Evolutionary conservation across 1,140 invertebrate genomes (phyloP).

Genomic region (Tribolium madens): DNA sequence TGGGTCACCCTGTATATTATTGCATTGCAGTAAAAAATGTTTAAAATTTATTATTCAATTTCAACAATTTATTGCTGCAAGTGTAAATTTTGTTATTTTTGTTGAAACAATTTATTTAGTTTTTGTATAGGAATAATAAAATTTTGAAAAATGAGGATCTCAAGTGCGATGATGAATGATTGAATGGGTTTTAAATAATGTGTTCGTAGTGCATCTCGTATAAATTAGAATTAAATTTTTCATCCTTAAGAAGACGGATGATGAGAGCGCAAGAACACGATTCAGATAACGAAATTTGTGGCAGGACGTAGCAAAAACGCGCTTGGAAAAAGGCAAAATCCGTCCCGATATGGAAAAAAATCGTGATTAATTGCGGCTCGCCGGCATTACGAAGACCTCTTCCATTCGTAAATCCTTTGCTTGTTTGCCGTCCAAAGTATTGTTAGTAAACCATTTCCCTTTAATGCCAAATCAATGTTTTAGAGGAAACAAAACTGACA

Average conservation of each 20-base stretch:
- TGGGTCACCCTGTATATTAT: no score
- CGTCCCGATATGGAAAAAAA: slow-evolving; percentile 17
- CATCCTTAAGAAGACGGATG: background rate
- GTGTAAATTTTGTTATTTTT: no score
- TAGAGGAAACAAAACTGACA: slow-evolving; percentile 35
- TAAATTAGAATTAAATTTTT: background rate
- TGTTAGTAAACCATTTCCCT: slow-evolving; percentile 25
- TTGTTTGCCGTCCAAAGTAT: slow-evolving; percentile 29
- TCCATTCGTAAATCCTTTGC: slow-evolving; percentile 16
- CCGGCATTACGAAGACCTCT: slow-evolving; percentile 5
- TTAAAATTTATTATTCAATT: no score
- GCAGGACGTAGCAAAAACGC: background rate
- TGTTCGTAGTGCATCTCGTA: background rate
- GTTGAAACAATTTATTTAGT: background rate
- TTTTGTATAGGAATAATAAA: background rate
- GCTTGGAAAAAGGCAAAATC: slow-evolving; percentile 7
- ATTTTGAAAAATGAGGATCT: background rate
- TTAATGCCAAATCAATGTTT: slow-evolving; percentile 37
- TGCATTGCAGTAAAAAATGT: no score
- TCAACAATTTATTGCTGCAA: no score
- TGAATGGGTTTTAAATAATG: background rate
- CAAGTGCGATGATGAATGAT: background rate
- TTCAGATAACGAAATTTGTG: background rate
- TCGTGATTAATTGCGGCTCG: slow-evolving; percentile 32
- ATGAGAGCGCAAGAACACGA: background rate